Conservation (phyloP, 2,888 invertebrate genomes). For the Chrysina gloriosa region DNA sequence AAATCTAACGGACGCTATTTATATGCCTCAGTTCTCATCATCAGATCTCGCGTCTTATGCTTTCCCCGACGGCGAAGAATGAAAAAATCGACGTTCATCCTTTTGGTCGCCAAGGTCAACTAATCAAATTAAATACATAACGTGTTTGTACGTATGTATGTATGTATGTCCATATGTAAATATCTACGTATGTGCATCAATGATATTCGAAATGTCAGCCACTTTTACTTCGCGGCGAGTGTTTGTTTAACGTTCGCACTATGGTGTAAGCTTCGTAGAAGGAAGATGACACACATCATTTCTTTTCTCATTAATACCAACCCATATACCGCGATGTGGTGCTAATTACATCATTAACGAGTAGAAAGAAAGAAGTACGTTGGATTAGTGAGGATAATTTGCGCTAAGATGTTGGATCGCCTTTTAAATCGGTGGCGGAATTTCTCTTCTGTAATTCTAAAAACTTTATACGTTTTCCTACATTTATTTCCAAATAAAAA, state of each 20-base stretch:
- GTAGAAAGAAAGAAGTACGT: too few relatives aligned
- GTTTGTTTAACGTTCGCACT: conserved; percentile 19
- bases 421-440: too few relatives aligned
- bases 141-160: neutral
- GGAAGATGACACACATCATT: too few relatives aligned
- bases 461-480: too few relatives aligned
- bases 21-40: neutral
- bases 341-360: too few relatives aligned
- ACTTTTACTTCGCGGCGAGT: conserved; percentile 22
- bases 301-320: too few relatives aligned
- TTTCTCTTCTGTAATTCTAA: too few relatives aligned
- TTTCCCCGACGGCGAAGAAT: neutral
- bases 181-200: neutral
- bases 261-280: neutral
- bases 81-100: neutral
- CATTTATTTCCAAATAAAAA: too few relatives aligned
- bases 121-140: neutral
- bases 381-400: too few relatives aligned
- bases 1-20: neutral
- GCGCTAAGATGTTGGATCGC: too few relatives aligned
- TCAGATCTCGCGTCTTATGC: neutral
- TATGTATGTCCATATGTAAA: neutral
- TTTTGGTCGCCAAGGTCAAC: conserved; percentile 16
- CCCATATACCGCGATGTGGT: too few relatives aligned
- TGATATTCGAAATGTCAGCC: conserved; percentile 9